Evolutionary conservation across 2,113 vertebrate species (phyloP).

Genomic region (Loxodonta africana): DNA sequence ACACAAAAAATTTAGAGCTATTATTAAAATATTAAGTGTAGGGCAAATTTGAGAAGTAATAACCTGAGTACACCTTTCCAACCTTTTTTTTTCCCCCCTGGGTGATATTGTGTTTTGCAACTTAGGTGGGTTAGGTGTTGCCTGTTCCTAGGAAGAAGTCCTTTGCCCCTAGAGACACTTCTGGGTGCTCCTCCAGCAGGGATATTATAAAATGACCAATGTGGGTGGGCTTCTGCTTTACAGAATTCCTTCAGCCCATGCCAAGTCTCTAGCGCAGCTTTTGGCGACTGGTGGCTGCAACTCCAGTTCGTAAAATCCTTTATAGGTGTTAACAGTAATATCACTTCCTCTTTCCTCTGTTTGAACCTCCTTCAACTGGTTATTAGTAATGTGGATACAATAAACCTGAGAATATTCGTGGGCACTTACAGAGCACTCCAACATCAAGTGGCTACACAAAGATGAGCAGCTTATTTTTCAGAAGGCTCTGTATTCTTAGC

Average conservation of each 20-base stretch:
- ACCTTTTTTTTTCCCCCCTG: background rate
- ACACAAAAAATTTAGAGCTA: background rate
- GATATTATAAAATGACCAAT: background rate
- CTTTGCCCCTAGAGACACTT: background rate
- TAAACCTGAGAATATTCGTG: background rate
- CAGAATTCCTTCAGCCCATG: background rate
- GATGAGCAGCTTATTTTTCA: background rate
- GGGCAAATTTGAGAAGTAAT: background rate
- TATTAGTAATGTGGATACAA: background rate
- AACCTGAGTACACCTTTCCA: background rate
- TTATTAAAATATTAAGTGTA: conserved; percentile 23
- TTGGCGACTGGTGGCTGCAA: too few relatives aligned
- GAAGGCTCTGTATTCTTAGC: background rate
- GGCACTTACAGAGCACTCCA: background rate
- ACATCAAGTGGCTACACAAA: background rate
- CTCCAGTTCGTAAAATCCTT: background rate
- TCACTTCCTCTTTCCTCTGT: background rate
- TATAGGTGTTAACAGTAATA: background rate
- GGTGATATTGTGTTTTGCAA: background rate
- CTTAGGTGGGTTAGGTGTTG: background rate
- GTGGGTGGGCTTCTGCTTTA: background rate
- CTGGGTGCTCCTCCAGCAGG: background rate
- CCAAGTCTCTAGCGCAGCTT: background rate
- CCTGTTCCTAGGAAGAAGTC: background rate
- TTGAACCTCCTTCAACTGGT: background rate